These are phyloP conservation scores for Drosophila lacertosa DNA, from an alignment of 1,140 invertebrate genomes.

Conservation along the genomic window DNA sequence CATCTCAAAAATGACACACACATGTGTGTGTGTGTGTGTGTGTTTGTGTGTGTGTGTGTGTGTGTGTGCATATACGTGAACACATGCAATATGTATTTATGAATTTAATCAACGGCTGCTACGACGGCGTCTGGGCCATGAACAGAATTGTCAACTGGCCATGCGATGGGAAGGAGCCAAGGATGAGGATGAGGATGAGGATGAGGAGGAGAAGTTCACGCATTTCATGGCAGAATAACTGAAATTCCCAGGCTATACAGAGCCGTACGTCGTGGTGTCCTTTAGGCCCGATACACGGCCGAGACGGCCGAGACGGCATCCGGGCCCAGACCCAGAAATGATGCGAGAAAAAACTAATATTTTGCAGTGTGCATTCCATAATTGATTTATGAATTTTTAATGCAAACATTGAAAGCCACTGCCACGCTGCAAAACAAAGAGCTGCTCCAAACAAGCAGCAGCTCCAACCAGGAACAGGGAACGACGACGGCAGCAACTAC, in stretches of 20 bases:
- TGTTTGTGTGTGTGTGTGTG: slow-evolving; percentile 12
- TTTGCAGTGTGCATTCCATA: slow-evolving; percentile 83
- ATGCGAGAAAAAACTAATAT: slow-evolving; percentile 82
- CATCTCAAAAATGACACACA: slow-evolving; percentile 69
- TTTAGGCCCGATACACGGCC: too few relatives aligned
- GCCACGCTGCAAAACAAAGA: slow-evolving; percentile 60
- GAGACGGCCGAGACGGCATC: too few relatives aligned
- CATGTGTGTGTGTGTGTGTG: slow-evolving; percentile 26
- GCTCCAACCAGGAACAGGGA: slow-evolving; percentile 13
- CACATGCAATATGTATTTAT: slow-evolving; percentile 1
- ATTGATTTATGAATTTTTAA: slow-evolving; percentile 84
- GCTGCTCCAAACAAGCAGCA: slow-evolving; percentile 37
- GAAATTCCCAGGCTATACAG: slow-evolving; percentile 66
- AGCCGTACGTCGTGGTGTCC: background rate
- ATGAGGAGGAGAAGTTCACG: slow-evolving; percentile 61
- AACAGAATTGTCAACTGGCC: slow-evolving; percentile 70
- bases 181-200: slow-evolving; percentile 37
- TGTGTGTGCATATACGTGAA: slow-evolving; percentile 29
- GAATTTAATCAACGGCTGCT: slow-evolving; percentile 75
- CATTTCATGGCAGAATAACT: slow-evolving; percentile 79
- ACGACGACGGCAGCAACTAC: slow-evolving; percentile 38
- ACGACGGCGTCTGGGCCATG: slow-evolving; percentile 12
- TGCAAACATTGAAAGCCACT: slow-evolving; percentile 74
- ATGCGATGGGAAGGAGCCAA: slow-evolving; percentile 38
- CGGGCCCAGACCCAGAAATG: slow-evolving; percentile 8